Percentiles rank a stretch among this genome's conserved stretches.
phyloP scores from a whole-genome alignment of 2,113 vertebrate species.

The Festucalex cinctus region DNA sequence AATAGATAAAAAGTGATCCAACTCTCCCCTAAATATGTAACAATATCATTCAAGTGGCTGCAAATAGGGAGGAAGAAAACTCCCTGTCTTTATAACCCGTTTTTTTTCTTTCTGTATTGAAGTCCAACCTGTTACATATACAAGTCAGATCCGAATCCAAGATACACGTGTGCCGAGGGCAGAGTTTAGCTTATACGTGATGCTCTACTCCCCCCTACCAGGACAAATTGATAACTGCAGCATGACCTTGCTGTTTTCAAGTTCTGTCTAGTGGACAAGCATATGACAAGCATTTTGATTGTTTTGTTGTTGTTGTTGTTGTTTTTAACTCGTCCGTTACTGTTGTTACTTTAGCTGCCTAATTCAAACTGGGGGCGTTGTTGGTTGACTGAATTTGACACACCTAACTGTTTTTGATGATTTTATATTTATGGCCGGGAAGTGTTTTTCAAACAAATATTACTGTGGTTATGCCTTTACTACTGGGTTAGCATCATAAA shows the following conservation, averaged over 20 bases:
- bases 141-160: constrained; percentile 67
- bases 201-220: constrained; percentile 62
- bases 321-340: background rate
- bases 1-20: too few relatives aligned
- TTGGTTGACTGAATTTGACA: too few relatives aligned
- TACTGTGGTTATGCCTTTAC: too few relatives aligned
- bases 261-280: background rate
- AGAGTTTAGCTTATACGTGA: constrained; percentile 26
- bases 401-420: too few relatives aligned
- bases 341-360: background rate
- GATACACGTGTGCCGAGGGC: constrained; percentile 73
- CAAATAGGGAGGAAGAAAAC: background rate
- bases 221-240: constrained; percentile 26
- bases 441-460: background rate
- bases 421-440: background rate
- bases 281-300: too few relatives aligned
- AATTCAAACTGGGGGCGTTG: too few relatives aligned
- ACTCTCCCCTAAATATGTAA: background rate
- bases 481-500: too few relatives aligned
- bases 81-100: background rate
- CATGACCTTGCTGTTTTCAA: background rate
- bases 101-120: constrained; percentile 23
- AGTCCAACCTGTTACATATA: background rate
- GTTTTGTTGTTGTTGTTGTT: background rate
- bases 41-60: background rate